These are phyloP conservation scores for Anas platyrhynchos DNA, from an alignment of 2,113 vertebrate genomes.

Conservation along the genomic window DNA sequence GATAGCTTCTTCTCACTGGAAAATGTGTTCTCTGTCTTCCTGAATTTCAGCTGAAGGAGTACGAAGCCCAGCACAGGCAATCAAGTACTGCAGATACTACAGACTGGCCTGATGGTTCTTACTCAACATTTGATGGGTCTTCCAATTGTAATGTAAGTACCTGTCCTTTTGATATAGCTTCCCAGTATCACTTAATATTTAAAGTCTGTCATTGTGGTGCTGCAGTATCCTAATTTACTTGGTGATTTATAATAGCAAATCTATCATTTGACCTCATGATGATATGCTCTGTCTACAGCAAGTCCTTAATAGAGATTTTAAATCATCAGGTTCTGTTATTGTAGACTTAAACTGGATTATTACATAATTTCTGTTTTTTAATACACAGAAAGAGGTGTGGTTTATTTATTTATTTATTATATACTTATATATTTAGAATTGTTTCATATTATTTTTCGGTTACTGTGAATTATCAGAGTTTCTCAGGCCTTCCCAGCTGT, in stretches of 20 bases:
- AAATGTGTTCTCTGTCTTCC: neutral
- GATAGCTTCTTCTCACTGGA: neutral
- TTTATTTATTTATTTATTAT: too few species aligned
- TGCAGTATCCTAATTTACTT: neutral
- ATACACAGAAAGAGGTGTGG: neutral
- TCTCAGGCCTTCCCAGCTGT: neutral
- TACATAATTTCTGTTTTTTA: neutral
- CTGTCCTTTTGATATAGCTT: neutral
- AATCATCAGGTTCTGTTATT: neutral
- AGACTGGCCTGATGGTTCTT: constrained; percentile 91
- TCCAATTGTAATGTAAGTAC: constrained; percentile 95
- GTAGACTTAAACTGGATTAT: neutral
- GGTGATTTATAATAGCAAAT: neutral
- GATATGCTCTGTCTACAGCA: neutral
- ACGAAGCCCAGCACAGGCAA: constrained; percentile 93
- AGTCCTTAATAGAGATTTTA: neutral
- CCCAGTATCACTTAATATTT: neutral
- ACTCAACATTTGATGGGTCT: constrained; percentile 87
- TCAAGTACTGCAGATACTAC: constrained; percentile 84
- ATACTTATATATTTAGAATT: neutral
- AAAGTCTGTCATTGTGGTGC: neutral
- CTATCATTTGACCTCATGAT: neutral
- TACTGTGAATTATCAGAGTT: neutral
- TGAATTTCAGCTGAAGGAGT: constrained; percentile 95
- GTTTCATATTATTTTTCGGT: neutral